phyloP scores from a whole-genome alignment of 2,113 vertebrate species.

The Vombatus ursinus region DNA sequence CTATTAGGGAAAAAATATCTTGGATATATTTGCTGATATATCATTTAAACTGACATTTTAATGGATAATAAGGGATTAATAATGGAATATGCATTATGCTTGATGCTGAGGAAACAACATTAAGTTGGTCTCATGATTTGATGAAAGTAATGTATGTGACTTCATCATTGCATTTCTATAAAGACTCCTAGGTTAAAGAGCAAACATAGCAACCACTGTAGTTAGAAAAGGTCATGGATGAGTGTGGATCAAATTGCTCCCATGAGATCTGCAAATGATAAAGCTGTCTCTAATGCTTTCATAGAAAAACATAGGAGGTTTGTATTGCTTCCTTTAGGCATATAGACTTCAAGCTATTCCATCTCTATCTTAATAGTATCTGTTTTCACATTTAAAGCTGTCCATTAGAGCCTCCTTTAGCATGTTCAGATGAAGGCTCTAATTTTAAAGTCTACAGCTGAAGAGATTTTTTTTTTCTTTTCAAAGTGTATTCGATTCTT shows the following conservation, averaged over 20 bases:
- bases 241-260: slow-evolving; percentile 48
- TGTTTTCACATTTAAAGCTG: slow-evolving; percentile 65
- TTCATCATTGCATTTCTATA: slow-evolving; percentile 19
- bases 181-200: slow-evolving; percentile 44
- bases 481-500: slow-evolving; percentile 20
- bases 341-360: neutral
- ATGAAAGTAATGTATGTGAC: slow-evolving; percentile 26
- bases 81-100: slow-evolving; percentile 57
- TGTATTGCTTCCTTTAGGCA: slow-evolving; percentile 9
- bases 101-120: slow-evolving; percentile 58
- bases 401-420: slow-evolving; percentile 45
- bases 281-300: slow-evolving; percentile 45
- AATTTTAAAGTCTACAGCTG: slow-evolving; percentile 50
- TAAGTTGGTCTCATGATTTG: slow-evolving; percentile 39
- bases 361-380: slow-evolving; percentile 28
- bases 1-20: slow-evolving; percentile 56
- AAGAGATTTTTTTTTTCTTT: slow-evolving; percentile 50
- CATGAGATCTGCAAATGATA: slow-evolving; percentile 10
- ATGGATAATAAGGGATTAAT: slow-evolving; percentile 62
- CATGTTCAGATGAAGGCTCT: slow-evolving; percentile 31
- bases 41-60: slow-evolving; percentile 69
- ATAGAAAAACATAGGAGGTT: slow-evolving; percentile 47
- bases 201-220: slow-evolving; percentile 26
- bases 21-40: slow-evolving; percentile 54
- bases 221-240: slow-evolving; percentile 48